Evolutionary conservation across 2,797 vertebrate species (phyloP).

Genomic region (Tapera naevia): DNA sequence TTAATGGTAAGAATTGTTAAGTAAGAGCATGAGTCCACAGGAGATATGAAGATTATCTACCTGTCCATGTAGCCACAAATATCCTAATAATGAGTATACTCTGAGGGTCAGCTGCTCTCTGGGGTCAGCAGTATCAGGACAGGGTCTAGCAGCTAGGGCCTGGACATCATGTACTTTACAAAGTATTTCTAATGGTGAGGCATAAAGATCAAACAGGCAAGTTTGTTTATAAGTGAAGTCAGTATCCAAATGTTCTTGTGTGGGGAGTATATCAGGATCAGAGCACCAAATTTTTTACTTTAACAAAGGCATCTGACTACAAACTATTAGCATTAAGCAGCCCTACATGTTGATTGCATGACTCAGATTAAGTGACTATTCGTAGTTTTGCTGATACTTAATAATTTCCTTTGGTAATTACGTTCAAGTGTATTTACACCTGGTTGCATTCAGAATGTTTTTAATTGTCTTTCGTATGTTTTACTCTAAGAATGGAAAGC

Average conservation of each 20-base stretch:
- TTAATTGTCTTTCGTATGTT: slow-evolving; percentile 16
- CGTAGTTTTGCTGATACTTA: neutral
- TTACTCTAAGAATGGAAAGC: slow-evolving; percentile 16
- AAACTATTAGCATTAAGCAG: neutral
- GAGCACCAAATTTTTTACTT: neutral
- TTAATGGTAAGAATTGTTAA: neutral
- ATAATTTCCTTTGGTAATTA: slow-evolving; percentile 35
- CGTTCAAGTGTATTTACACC: slow-evolving; percentile 11
- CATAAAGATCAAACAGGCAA: neutral
- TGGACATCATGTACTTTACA: neutral
- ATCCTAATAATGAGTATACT: neutral
- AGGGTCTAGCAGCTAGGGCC: neutral
- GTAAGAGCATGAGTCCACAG: neutral
- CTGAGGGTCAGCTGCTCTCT: neutral
- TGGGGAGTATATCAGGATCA: neutral
- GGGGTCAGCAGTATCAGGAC: neutral
- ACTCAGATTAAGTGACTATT: slow-evolving; percentile 12
- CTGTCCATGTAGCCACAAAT: neutral
- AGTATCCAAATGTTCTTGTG: neutral
- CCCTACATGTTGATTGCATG: neutral
- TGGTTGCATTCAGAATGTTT: slow-evolving; percentile 10
- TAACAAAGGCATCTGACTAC: neutral
- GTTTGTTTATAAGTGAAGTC: neutral
- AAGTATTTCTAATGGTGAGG: neutral
- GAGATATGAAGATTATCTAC: neutral